Base-by-base conservation (phyloP, 2,888 invertebrate species). In the Zonitis immaculata region DNA sequence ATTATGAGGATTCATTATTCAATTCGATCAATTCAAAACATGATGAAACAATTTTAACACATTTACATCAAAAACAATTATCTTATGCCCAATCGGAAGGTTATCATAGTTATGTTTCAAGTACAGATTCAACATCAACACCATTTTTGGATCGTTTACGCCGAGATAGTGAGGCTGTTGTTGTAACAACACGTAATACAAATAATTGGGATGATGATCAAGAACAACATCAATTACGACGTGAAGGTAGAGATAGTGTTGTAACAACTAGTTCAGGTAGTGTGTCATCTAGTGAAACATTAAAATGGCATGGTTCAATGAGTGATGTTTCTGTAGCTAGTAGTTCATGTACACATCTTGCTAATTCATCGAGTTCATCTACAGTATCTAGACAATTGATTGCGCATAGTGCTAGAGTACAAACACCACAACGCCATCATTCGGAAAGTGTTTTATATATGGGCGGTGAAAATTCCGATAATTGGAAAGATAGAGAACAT, bases 1-100 rank as follows among this genome's bases (percentile, higher is more conserved):
- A 79, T 64, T 84, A 84, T 72, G 79, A 80, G 52, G 79, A 79
- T 56, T 72, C 77, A 20, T 68, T 76, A 27, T 72, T 67, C 61
- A 67, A 58, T 55, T 68, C 69, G 6, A 65, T 68, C 64, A 63
- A 56, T 58, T 65, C 69, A 42, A 72, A 72, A 47, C 65, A 66
- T 66, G 79, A 79, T 60, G 80, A 80, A 54, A 64, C 60, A 26
- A 66, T 71, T 12, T 66, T 78, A 44, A 76, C 75, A 45, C 80
- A 80, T 64, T 78, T 82, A 63, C 87, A 87, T 71, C 86, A 86
- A 64, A 87, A 86, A 67, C 87, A 87, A 68, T 81, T 85, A 35
- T 87, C 87, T 48, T 88, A 89, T 75, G 88, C 88, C 47, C 88
- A 88, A 68, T 87, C 87, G 48, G 88, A 89, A 76, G 88, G 88